Evolutionary conservation across 35 echinoderm and acorn worm species (phyloP), one percentile per base, ranked within the genome.

Genomic region (Apostichopus parvimensis): DNA sequence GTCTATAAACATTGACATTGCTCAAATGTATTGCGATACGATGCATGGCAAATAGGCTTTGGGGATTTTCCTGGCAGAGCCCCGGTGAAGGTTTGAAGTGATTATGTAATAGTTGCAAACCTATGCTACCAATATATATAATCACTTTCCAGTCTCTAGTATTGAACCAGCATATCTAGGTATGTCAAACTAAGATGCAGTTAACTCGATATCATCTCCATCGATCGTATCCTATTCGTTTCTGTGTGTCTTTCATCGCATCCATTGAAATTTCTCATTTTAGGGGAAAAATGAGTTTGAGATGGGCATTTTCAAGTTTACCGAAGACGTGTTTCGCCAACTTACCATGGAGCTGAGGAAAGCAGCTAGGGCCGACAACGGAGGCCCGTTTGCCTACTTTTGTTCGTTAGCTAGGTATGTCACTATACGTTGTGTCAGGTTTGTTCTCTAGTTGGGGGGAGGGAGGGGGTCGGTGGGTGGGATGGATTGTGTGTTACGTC

Each of bases 401-500:
- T 78, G 89, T 54, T 91, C 89, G 18, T 57, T 91, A 25, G 89
- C 89, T 25, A 91, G 89, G 92, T 93, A 82, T 55, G 56, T 57
- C 20, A 73, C 73, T 54, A 24, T 78, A 45, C 0, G 8, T 78
- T 4, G 6, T 61, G 8, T 3, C 34, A 45, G 34, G 34, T 45
- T 2, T 45, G 34, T 45, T 45, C 34, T 45, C 34, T 45, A n/a
- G n/a, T n/a, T n/a, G n/a, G 34, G 2, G 34, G 34, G 34, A 45
- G 34, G 26, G 26, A 28, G 26, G 34, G 34, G 34, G 34, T 45
- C 2, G 34, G 34, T 45, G 3, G 2, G 4, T 45, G 0, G 34
- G 34, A 45, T 45, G 34, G 34, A 45, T 45, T 45, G 34, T 45
- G 34, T 45, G 34, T 45, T 45, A 45, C 0, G 34, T 45, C 34